Conservation (phyloP, 2,888 invertebrate genomes). For the Dexiosoma caninum region DNA sequence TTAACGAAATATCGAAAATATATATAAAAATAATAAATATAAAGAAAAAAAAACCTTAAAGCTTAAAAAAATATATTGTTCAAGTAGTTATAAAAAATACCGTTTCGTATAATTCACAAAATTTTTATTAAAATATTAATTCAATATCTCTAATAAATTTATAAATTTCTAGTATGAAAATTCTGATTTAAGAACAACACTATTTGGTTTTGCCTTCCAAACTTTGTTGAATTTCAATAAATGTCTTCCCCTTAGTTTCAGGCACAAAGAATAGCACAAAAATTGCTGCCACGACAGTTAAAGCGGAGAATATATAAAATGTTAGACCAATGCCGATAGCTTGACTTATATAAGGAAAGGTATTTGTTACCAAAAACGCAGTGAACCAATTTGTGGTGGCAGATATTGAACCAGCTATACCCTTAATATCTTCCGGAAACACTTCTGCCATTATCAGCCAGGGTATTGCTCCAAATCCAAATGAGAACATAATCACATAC, state of each 20-base stretch:
- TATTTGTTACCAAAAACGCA: constrained; percentile 88
- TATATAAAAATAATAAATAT: too few species aligned
- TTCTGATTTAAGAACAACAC: neutral
- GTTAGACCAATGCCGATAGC: constrained; percentile 82
- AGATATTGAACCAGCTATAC: constrained; percentile 86
- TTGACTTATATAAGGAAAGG: constrained; percentile 81
- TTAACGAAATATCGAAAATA: too few species aligned
- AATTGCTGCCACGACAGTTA: constrained; percentile 82
- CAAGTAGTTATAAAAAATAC: too few species aligned
- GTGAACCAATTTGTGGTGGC: constrained; percentile 90
- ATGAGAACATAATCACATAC: constrained; percentile 88
- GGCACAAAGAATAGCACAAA: constrained; percentile 83
- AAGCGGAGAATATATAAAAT: constrained; percentile 86
- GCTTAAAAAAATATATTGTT: too few species aligned
- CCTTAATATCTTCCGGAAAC: constrained; percentile 88
- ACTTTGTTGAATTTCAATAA: constrained; percentile 74
- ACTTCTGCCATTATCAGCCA: constrained; percentile 87
- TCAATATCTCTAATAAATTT: neutral
- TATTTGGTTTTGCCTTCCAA: constrained; percentile 66
- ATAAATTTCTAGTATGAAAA: neutral
- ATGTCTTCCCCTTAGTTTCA: constrained; percentile 80
- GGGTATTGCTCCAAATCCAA: constrained; percentile 92
- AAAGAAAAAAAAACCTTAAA: too few species aligned
- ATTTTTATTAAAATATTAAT: too few species aligned
- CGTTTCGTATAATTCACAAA: too few species aligned